These are phyloP conservation scores for Alosa alosa DNA, from an alignment of 2,113 vertebrate species.

Conservation along the genomic window DNA sequence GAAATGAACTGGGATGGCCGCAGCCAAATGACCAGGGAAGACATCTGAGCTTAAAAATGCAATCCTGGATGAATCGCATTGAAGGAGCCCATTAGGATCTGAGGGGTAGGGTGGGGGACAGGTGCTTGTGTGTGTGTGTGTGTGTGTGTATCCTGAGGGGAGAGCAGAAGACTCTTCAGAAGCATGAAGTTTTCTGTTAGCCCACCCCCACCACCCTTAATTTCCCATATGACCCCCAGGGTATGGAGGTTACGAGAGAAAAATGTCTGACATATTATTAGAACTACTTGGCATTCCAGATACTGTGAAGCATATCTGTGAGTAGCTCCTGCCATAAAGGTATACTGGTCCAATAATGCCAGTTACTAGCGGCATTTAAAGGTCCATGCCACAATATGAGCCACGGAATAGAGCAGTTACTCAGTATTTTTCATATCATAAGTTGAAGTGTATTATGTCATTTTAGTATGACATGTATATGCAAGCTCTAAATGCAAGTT, in stretches of 20 bases:
- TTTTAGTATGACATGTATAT: neutral
- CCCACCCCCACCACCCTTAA: neutral
- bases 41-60: conserved; percentile 22
- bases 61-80: conserved; percentile 2
- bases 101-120: neutral
- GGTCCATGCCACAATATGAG: neutral
- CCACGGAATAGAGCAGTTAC: neutral
- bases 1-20: conserved; percentile 31
- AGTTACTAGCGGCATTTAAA: neutral
- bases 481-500: neutral
- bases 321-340: neutral
- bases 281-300: neutral
- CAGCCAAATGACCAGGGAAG: conserved; percentile 32
- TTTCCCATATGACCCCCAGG: neutral
- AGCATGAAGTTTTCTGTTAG: conserved; percentile 6
- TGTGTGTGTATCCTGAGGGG: neutral
- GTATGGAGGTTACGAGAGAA: neutral
- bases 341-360: neutral
- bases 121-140: neutral
- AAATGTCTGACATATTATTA: neutral
- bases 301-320: neutral
- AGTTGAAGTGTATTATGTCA: neutral
- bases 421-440: neutral
- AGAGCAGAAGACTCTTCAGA: neutral
- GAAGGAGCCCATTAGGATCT: conserved; percentile 8